A percentile compares a stretch with the other conserved stretches of the same genome.
These are phyloP conservation scores for Gorilla gorilla DNA, from an alignment of 2,113 vertebrate species.

Conservation along the genomic window DNA sequence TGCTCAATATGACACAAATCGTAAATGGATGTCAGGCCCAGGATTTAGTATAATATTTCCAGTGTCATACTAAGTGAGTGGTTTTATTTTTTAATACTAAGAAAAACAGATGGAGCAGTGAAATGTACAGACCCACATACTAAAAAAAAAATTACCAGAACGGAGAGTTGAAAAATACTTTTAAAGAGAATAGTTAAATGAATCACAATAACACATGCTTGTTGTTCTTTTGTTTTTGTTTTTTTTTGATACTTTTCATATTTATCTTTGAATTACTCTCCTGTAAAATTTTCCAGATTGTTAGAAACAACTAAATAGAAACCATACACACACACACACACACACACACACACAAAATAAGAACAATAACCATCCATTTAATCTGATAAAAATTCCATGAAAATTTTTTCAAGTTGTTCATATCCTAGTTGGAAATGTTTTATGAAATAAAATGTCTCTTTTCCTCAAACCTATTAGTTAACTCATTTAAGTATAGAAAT, in stretches of 20 bases:
- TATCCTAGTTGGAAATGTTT: background rate
- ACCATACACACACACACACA: background rate
- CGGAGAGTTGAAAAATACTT: background rate
- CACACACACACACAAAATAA: background rate
- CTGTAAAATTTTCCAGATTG: background rate
- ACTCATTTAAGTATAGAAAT: background rate
- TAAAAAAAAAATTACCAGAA: background rate
- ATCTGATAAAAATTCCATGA: background rate
- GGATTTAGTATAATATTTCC: background rate
- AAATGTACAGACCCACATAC: background rate
- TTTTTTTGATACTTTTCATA: background rate
- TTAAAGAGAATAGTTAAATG: background rate
- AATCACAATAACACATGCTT: background rate
- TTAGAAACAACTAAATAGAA: background rate
- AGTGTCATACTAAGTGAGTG: background rate
- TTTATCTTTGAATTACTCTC: background rate
- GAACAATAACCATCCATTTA: background rate
- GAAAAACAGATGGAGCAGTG: background rate
- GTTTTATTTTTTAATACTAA: slow-evolving; percentile 37
- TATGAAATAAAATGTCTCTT: background rate
- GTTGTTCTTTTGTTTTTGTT: background rate
- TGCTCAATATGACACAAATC: background rate
- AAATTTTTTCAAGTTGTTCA: background rate
- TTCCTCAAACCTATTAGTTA: background rate
- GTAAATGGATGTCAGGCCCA: background rate